These are phyloP conservation scores for Oenanthe melanoleuca DNA, from an alignment of 2,113 vertebrate genomes.

Conservation along the genomic window DNA sequence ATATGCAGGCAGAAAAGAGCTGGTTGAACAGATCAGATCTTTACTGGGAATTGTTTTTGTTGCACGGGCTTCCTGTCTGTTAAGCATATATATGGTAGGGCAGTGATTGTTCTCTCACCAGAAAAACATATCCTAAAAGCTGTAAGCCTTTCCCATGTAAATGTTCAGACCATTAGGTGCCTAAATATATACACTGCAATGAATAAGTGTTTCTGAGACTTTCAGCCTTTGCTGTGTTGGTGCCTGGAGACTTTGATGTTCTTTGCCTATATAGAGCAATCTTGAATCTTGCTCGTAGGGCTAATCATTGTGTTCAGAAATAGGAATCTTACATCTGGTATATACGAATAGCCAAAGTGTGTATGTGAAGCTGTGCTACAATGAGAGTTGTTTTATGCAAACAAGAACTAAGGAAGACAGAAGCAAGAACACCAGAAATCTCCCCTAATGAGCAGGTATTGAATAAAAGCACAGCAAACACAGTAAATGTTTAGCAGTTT, in stretches of 20 bases:
- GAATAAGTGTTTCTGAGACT: neutral
- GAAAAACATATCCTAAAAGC: neutral
- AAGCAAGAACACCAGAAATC: neutral
- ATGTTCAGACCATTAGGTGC: neutral
- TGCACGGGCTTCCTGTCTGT: neutral
- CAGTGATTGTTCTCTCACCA: neutral
- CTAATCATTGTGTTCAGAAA: neutral
- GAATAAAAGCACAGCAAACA: neutral
- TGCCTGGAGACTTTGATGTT: neutral
- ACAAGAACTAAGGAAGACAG: neutral
- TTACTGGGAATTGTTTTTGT: slow-evolving; percentile 3
- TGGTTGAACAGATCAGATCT: neutral
- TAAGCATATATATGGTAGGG: neutral
- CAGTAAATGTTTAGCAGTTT: neutral
- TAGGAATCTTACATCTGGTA: neutral
- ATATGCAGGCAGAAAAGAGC: neutral
- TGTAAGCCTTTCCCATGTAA: neutral
- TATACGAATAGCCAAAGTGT: neutral
- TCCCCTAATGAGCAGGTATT: neutral
- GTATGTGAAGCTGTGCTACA: neutral
- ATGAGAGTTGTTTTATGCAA: neutral
- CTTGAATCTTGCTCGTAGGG: neutral
- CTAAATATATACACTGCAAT: neutral
- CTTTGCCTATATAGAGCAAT: neutral
- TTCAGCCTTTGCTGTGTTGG: neutral